Evolutionary conservation across 2,888 invertebrate species (phyloP), one percentile per base, ranked within the genome.

Genomic region (Cheilosia scutellata): DNA sequence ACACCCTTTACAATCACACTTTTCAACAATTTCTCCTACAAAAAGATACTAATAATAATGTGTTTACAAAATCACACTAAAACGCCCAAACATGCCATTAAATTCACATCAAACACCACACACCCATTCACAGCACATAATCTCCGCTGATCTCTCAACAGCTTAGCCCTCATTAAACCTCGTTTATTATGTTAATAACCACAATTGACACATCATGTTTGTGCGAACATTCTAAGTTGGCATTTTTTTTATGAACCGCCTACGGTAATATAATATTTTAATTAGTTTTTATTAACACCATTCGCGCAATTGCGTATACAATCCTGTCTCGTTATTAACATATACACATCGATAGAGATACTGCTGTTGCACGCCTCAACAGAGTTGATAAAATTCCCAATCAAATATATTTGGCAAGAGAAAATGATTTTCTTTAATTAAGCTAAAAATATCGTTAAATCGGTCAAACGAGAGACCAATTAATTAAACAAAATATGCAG

Each of bases 121-220:
- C 37, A 11, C 13, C 6, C 57, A 42, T 13, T 42, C 60, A 42
- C 16, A n/a, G 27, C 25, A 16, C 11, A 20, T 65, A 65, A 65
- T 49, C 47, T 37, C 42, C 7, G 25, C 13, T 58, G 40, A 72
- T 60, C 60, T 62, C 40, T 42, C 40, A 62, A 31, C 62, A 44
- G 51, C n/a, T 74, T 53, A 29, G 29, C 29, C 20, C 40, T 33
- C 57, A n/a, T 75, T 33, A 68, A 74, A 62, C 20, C 62, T 7
- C 42, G 63, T 83, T 83, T 78, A 78, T 66, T 53, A 70, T 20
- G 44, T 49, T 31, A 55, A 57, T 44, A 66, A 60, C 78, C 55
- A 66, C 72, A 72, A 74, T 57, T 53, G 65, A 72, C 72, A 72
- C 78, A 78, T 42, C 40, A 77, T 62, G 53, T 74, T 74, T 80